Conservation (phyloP, 2,113 vertebrate species). For the Turnix velox region DNA sequence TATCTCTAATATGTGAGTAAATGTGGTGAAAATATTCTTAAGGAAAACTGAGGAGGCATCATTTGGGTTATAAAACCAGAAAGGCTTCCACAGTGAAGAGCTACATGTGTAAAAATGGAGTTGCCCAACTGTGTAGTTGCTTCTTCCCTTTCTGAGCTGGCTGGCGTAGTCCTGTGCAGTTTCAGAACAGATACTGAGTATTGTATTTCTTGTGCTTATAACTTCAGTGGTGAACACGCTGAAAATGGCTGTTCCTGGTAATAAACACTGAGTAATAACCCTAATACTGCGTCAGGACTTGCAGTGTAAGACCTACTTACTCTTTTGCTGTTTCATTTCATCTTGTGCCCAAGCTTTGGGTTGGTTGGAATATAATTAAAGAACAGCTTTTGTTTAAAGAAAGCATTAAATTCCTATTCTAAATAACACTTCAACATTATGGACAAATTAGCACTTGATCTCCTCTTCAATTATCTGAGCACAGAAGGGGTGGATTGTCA, state of each 20-base stretch:
- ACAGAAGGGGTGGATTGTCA: conserved; percentile 5
- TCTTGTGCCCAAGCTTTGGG: conserved; percentile 44
- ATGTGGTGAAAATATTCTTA: not conserved
- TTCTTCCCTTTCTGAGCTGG: not conserved
- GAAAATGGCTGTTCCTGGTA: conserved; percentile 2
- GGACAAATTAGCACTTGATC: conserved; percentile 58
- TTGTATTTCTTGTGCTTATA: not conserved
- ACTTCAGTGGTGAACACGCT: conserved; percentile 15
- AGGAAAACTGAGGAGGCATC: not conserved
- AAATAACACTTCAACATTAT: conserved; percentile 38
- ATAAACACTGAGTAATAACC: conserved; percentile 47
- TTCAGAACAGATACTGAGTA: not conserved
- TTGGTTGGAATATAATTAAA: conserved; percentile 54
- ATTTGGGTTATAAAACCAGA: not conserved
- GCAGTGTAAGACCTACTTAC: not conserved
- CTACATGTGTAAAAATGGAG: not conserved
- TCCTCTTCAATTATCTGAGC: conserved; percentile 44
- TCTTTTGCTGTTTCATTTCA: conserved; percentile 43
- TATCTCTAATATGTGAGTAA: not conserved
- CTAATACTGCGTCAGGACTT: conserved; percentile 42
- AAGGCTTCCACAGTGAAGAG: not conserved
- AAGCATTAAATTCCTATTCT: conserved; percentile 48
- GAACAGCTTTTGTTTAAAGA: conserved; percentile 63
- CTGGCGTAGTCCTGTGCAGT: not conserved
- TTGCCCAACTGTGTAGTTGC: not conserved